Conservation (phyloP, 2,888 invertebrate species). For the Alloscopus bannaensis region DNA sequence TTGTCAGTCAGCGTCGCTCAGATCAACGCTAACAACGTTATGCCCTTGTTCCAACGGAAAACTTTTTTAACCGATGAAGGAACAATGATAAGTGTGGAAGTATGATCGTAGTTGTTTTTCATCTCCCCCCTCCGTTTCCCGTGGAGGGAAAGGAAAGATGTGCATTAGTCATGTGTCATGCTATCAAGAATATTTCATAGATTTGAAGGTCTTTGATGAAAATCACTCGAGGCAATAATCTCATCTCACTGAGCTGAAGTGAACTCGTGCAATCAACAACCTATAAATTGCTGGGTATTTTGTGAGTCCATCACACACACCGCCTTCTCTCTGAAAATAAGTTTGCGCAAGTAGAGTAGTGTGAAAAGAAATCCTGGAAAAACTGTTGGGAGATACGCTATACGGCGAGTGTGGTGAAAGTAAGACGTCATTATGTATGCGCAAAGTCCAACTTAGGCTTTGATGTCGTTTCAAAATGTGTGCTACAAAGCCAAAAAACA, state of each 20-base stretch:
- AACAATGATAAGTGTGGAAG: constrained; percentile 40
- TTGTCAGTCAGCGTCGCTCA: constrained; percentile 8
- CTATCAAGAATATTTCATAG: constrained; percentile 35
- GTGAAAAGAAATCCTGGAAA: too few relatives aligned
- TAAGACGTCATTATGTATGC: constrained; percentile 33
- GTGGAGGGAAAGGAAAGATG: constrained; percentile 36
- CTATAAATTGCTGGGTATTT: constrained; percentile 53
- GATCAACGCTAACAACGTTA: constrained; percentile 19
- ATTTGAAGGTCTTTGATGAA: constrained; percentile 32
- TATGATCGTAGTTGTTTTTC: constrained; percentile 50
- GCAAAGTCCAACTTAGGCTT: too few relatives aligned
- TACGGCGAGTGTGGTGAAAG: background rate
- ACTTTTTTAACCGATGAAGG: constrained; percentile 46
- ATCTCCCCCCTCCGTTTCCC: constrained; percentile 29
- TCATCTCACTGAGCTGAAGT: constrained; percentile 7
- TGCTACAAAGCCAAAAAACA: background rate
- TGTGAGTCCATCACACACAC: too few relatives aligned
- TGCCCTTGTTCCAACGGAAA: constrained; percentile 11
- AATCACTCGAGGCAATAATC: constrained; percentile 21
- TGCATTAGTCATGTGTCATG: constrained; percentile 58
- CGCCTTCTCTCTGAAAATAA: too few relatives aligned
- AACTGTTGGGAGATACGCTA: too few relatives aligned
- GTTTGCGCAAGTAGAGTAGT: too few relatives aligned
- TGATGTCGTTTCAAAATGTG: constrained; percentile 17
- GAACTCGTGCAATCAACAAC: constrained; percentile 32